Evolutionary conservation across 2,888 invertebrate species (phyloP).

Genomic region (Marronus borbonicus): DNA sequence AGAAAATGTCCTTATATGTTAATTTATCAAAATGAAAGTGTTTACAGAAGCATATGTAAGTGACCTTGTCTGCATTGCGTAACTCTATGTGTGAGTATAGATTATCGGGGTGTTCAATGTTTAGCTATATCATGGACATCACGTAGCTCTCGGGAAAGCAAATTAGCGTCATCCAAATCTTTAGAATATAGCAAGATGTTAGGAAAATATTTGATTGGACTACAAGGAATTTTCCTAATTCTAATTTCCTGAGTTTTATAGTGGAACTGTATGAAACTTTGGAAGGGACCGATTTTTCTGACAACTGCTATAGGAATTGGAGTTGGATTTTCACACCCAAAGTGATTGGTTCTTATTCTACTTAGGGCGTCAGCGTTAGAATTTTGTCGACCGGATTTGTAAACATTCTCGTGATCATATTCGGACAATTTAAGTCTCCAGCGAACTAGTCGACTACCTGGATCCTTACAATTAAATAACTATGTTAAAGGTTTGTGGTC

Average conservation of each 20-base stretch:
- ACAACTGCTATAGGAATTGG: background rate
- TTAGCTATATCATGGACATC: background rate
- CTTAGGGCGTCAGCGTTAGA: slow-evolving; percentile 34
- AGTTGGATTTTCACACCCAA: background rate
- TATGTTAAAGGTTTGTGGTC: too few relatives aligned
- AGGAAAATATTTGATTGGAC: background rate
- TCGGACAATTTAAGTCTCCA: slow-evolving; percentile 32
- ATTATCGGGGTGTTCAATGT: background rate
- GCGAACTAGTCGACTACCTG: slow-evolving; percentile 10
- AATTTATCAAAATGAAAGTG: slow-evolving; percentile 14
- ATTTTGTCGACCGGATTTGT: slow-evolving; percentile 28
- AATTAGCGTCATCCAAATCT: background rate
- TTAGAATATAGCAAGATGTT: background rate
- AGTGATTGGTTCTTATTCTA: background rate
- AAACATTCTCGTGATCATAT: slow-evolving; percentile 29
- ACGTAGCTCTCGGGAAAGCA: background rate
- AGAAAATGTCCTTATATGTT: background rate
- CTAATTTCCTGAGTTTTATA: background rate
- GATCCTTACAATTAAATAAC: slow-evolving; percentile 12
- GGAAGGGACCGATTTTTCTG: background rate
- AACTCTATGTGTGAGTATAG: background rate
- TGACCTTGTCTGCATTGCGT: background rate
- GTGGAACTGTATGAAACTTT: background rate
- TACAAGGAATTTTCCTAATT: background rate
- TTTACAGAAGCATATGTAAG: background rate